Conservation (phyloP, 2,888 invertebrate genomes). For the Eucriotettix oculatus region DNA sequence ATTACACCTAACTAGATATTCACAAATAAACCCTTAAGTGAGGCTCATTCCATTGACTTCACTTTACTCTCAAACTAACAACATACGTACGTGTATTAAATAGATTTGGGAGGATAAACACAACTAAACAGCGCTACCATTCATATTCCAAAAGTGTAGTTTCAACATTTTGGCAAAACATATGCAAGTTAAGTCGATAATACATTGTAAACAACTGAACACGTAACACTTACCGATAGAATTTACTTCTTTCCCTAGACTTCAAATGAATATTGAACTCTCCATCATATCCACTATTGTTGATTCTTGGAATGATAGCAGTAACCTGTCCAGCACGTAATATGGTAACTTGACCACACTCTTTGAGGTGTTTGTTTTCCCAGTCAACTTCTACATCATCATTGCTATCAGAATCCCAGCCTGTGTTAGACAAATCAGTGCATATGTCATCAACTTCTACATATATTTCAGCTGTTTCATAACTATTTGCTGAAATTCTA, state of each 20-base stretch:
- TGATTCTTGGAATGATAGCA: slow-evolving; percentile 7
- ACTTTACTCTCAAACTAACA: too few species aligned
- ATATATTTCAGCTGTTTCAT: background rate
- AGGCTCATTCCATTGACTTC: too few species aligned
- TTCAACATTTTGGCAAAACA: too few species aligned
- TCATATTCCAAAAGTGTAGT: too few species aligned
- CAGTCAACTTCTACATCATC: background rate
- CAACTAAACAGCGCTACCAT: too few species aligned
- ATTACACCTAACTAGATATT: too few species aligned
- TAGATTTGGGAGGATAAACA: too few species aligned
- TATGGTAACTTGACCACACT: slow-evolving; percentile 3
- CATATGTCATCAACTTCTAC: background rate
- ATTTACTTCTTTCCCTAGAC: background rate
- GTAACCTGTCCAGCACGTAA: slow-evolving; percentile 1
- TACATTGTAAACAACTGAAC: too few species aligned
- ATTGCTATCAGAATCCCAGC: slow-evolving; percentile 6
- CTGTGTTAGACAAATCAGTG: background rate
- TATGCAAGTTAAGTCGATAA: too few species aligned
- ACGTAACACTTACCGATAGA: slow-evolving; percentile 2
- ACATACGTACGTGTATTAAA: too few species aligned
- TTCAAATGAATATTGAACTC: slow-evolving; percentile 6
- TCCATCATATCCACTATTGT: slow-evolving; percentile 4
- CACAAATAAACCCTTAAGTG: too few species aligned
- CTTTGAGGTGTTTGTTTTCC: slow-evolving; percentile 3
- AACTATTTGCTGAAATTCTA: background rate